Evolutionary conservation across 2,113 vertebrate genomes (phyloP).

Genomic region (Australoheros scitulus): DNA sequence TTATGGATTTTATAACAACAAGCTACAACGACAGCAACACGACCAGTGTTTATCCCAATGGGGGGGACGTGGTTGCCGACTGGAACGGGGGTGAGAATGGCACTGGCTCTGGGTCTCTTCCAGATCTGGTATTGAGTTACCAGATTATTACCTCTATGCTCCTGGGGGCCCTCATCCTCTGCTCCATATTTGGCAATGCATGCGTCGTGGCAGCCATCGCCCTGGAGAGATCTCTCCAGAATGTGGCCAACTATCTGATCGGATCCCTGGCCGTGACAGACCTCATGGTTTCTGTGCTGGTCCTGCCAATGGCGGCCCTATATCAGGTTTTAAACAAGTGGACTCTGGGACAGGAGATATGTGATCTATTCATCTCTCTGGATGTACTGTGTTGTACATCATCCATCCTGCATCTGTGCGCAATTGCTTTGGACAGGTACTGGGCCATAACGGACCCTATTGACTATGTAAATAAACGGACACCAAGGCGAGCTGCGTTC

Average conservation of each 20-base stretch:
- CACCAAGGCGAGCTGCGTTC: constrained; percentile 89
- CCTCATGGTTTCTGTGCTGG: constrained; percentile 97
- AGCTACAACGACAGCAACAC: constrained; percentile 82
- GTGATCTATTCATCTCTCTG: constrained; percentile 95
- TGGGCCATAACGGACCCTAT: constrained; percentile 99
- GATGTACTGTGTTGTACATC: constrained; percentile 98
- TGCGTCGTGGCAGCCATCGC: constrained; percentile 96
- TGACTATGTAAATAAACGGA: constrained; percentile 97
- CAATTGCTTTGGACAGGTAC: constrained; percentile 97
- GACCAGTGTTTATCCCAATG: constrained; percentile 77
- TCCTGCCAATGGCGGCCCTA: constrained; percentile 96
- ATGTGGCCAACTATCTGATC: constrained; percentile 97
- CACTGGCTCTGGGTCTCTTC: constrained; percentile 59
- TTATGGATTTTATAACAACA: constrained; percentile 73
- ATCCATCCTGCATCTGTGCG: constrained; percentile 97
- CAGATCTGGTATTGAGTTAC: constrained; percentile 87
- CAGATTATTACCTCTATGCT: constrained; percentile 92
- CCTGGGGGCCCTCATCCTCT: constrained; percentile 90
- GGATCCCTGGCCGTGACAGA: constrained; percentile 96
- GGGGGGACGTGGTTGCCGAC: constrained; percentile 61
- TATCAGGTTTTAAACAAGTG: constrained; percentile 98
- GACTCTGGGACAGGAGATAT: constrained; percentile 95
- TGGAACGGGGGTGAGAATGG: constrained; percentile 73
- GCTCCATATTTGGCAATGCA: constrained; percentile 93
- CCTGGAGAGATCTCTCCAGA: constrained; percentile 95